phyloP scores from a whole-genome alignment of 2,888 invertebrate species.

The Agriopis marginaria region DNA sequence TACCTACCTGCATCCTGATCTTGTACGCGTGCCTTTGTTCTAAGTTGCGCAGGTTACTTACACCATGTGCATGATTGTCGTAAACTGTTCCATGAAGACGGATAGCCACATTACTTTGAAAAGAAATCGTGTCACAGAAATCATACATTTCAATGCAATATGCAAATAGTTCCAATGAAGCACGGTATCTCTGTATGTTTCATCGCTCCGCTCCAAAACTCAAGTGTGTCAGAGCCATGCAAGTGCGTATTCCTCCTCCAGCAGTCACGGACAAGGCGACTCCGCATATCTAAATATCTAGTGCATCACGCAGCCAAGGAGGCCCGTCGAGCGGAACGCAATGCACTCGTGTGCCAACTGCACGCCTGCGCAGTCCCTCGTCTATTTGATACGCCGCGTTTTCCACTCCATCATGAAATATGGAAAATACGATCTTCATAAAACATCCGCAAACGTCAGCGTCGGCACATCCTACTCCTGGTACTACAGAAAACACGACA shows the following conservation, averaged over 20 bases:
- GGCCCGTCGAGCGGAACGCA: conserved; percentile 72
- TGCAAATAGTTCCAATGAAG: conserved; percentile 47
- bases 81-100: neutral
- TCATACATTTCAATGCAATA: conserved; percentile 62
- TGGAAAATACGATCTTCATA: conserved; percentile 84
- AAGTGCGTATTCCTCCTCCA: conserved; percentile 59
- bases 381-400: conserved; percentile 57
- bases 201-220: conserved; percentile 79
- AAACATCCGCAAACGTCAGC: conserved; percentile 78
- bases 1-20: too few species aligned
- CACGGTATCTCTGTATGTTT: conserved; percentile 70
- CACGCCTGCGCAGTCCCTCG: conserved; percentile 68
- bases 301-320: conserved; percentile 64
- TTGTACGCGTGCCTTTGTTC: too few species aligned
- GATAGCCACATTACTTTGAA: conserved; percentile 7
- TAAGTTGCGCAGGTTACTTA: too few species aligned
- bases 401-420: conserved; percentile 78
- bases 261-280: conserved; percentile 65
- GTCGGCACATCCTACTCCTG: conserved; percentile 83
- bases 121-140: conserved; percentile 58
- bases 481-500: conserved; percentile 81
- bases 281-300: conserved; percentile 58
- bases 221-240: conserved; percentile 72
- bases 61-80: neutral
- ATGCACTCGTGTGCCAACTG: conserved; percentile 69